Conservation (phyloP, 1,140 invertebrate species). For the Drosophila truncata region DNA sequence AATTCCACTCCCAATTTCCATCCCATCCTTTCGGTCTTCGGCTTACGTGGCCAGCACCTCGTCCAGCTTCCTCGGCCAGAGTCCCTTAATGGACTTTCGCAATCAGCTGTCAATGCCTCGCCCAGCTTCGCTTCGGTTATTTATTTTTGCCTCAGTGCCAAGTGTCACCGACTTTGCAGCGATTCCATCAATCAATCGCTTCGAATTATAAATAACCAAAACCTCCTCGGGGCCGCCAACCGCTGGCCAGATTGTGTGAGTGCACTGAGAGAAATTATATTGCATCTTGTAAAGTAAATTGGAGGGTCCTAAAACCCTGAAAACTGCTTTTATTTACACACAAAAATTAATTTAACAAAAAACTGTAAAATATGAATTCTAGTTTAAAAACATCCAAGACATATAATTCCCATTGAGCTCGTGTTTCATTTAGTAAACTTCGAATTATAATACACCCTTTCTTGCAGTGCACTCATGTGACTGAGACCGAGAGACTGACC, state of each 20-base stretch:
- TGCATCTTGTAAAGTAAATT: background rate
- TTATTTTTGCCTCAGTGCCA: conserved; percentile 81
- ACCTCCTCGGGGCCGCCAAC: conserved; percentile 42
- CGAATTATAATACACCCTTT: background rate
- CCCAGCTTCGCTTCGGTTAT: conserved; percentile 65
- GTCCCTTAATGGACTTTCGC: conserved; percentile 77
- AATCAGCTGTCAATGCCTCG: conserved; percentile 80
- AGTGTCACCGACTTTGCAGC: conserved; percentile 81
- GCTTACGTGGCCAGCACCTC: conserved; percentile 41
- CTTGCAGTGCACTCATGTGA: conserved; percentile 4
- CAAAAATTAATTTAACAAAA: no score
- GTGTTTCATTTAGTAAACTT: background rate
- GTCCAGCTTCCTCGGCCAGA: conserved; percentile 35
- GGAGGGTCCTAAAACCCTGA: no score
- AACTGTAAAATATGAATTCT: background rate
- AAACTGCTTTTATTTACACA: background rate
- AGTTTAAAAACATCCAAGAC: background rate
- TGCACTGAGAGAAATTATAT: conserved; percentile 11
- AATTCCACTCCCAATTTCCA: conserved; percentile 4
- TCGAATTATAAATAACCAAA: conserved; percentile 81
- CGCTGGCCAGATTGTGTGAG: conserved; percentile 44
- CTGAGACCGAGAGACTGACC: conserved; percentile 17
- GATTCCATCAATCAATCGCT: conserved; percentile 80
- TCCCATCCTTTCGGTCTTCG: conserved; percentile 5
- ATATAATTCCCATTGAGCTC: background rate